Base-by-base conservation (phyloP, 2,888 invertebrate species). In the Tenthredo distinguenda region DNA sequence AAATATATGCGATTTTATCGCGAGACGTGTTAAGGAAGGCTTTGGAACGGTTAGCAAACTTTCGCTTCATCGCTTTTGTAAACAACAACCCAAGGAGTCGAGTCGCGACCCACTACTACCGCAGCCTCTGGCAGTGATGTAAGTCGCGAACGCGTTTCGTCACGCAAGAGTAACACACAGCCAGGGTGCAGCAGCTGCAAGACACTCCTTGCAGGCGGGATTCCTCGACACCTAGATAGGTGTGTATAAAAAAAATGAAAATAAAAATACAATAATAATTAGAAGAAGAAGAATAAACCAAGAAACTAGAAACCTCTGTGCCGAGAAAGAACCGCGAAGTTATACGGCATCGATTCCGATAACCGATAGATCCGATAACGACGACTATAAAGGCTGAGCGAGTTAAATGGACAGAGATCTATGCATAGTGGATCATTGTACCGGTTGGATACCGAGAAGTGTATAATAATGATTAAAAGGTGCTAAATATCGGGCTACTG, bases 111-210 rank as follows among this genome's bases (percentile, higher is more conserved):
- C 34, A 81, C 79, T 65, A 85, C 55, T 72, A 87, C 87, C 85
- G 71, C 85, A 85, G 86, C 87, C 85, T 84, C 47, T 40, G 43
- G 43, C 85, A 81, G 86, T 87, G 87, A 87, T 84, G 86, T 81
- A 87, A 87, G 86, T 85, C 40, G 76, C 72, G 82, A 86, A 84
- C 79, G 86, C 85, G 79, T 87, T 87, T 86, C 87, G 86, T 87
- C 84, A 87, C 68, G 76, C 76, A 79, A 79, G 83, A 83, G 83
- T 83, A 83, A 26, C 71, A 83, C 83, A n/a, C 68, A 40, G 65
- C 37, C 50, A 83, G 83, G 83, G 83, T 71, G 83, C 83, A 83
- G 83, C 83, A 74, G 34, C 68, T 34, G 72, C 7, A 10, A 37
- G 71, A 71, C 71, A 71, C 71, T 71, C 71, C 71, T 71, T 71